Percentiles rank a stretch among this genome's conserved stretches.
phyloP scores from a whole-genome alignment of 2,888 invertebrate species.

The Idaea dimidiata region DNA sequence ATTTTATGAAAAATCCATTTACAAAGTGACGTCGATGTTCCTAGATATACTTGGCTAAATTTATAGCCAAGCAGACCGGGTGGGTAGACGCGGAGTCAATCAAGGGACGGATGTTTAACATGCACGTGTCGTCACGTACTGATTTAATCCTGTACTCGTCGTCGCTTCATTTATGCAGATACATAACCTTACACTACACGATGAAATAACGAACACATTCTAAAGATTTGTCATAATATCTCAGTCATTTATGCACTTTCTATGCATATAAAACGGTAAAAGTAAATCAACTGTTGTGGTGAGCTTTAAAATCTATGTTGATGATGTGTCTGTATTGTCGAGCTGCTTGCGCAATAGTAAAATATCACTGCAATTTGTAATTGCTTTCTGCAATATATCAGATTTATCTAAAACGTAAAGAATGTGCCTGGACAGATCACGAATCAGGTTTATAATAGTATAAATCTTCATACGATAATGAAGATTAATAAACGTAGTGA shows the following conservation, averaged over 20 bases:
- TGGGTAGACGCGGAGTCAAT: conserved; percentile 17
- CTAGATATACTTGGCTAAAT: background rate
- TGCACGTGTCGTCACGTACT: conserved; percentile 26
- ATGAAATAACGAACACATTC: background rate
- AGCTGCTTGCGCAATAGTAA: background rate
- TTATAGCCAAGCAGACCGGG: background rate
- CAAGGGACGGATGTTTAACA: conserved; percentile 28
- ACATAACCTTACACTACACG: background rate
- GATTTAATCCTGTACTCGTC: conserved; percentile 20
- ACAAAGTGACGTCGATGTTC: background rate
- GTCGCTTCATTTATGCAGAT: background rate
- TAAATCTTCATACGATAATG: too few species aligned
- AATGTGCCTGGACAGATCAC: too few species aligned
- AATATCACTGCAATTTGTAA: background rate
- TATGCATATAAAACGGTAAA: background rate
- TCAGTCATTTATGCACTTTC: background rate
- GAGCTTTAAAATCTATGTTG: background rate
- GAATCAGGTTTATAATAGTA: too few species aligned
- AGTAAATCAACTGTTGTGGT: background rate
- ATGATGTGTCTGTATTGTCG: background rate
- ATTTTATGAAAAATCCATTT: background rate
- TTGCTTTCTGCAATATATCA: background rate
- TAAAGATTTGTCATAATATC: background rate
- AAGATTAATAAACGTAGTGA: too few species aligned
- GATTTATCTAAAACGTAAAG: background rate